These are phyloP conservation scores for Solenodon paradoxus DNA, from an alignment of 2,113 vertebrate genomes.

Conservation along the genomic window DNA sequence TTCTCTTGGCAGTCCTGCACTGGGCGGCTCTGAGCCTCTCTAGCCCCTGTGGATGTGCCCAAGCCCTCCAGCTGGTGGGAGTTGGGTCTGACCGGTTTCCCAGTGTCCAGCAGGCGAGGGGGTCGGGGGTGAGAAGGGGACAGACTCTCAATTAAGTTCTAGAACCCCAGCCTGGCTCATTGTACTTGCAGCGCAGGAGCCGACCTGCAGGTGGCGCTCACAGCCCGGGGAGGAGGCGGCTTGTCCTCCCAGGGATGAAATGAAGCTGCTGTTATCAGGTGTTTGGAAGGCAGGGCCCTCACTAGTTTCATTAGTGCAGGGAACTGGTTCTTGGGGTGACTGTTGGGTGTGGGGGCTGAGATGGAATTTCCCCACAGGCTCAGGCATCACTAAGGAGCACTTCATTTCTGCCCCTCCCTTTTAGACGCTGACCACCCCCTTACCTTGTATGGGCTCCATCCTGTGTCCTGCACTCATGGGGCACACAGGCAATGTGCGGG, in stretches of 20 bases:
- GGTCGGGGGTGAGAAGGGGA: rapidly evolving
- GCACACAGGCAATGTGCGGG: background rate
- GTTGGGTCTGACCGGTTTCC: background rate
- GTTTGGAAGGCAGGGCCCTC: background rate
- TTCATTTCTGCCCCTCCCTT: background rate
- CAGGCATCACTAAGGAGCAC: background rate
- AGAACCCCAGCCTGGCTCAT: background rate
- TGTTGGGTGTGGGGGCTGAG: background rate
- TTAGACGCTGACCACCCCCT: background rate
- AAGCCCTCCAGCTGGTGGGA: background rate
- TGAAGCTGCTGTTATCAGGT: background rate
- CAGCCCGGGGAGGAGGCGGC: background rate
- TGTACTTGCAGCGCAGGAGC: background rate
- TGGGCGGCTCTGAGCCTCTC: background rate
- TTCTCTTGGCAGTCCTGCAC: background rate
- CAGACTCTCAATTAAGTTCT: background rate
- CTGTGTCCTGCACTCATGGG: rapidly evolving
- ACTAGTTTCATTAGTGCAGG: background rate
- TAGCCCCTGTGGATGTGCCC: background rate
- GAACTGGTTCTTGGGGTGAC: background rate
- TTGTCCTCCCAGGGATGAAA: rapidly evolving
- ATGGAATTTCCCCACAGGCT: background rate
- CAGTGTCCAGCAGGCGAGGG: background rate
- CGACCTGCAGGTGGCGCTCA: constrained; percentile 32
- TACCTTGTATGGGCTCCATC: background rate